phyloP scores from a whole-genome alignment of 2,797 vertebrate species.

The Tragopan temminckii region DNA sequence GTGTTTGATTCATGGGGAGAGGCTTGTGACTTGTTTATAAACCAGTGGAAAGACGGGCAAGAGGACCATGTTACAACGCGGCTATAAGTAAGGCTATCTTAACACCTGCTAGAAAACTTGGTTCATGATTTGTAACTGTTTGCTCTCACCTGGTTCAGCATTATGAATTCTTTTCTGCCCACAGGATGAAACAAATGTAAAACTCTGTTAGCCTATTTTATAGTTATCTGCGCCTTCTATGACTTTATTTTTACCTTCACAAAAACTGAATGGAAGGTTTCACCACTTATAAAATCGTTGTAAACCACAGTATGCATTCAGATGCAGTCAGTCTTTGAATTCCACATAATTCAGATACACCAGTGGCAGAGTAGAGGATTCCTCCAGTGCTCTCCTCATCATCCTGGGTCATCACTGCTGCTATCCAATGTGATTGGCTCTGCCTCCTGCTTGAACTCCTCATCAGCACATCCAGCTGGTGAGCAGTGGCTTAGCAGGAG shows the following conservation, averaged over 20 bases:
- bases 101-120: constrained; percentile 62
- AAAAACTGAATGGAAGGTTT: constrained; percentile 49
- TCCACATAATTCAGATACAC: constrained; percentile 13
- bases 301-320: constrained; percentile 30
- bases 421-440: neutral
- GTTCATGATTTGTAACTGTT: constrained; percentile 68
- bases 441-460: neutral
- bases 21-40: constrained; percentile 89
- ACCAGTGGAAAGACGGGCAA: constrained; percentile 90
- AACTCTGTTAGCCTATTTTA: constrained; percentile 66
- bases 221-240: constrained; percentile 61
- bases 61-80: constrained; percentile 95
- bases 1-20: constrained; percentile 95
- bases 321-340: constrained; percentile 33
- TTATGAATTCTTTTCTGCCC: constrained; percentile 63
- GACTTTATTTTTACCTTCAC: constrained; percentile 52
- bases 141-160: constrained; percentile 62
- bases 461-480: neutral
- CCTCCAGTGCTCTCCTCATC: neutral
- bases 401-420: neutral
- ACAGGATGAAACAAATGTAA: neutral
- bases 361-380: constrained; percentile 36
- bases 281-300: neutral
- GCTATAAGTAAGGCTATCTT: constrained; percentile 85
- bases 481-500: constrained; percentile 49